Evolutionary conservation across 2,113 vertebrate species (phyloP), one percentile per base, ranked within the genome.

Genomic region (Notothenia rossii): DNA sequence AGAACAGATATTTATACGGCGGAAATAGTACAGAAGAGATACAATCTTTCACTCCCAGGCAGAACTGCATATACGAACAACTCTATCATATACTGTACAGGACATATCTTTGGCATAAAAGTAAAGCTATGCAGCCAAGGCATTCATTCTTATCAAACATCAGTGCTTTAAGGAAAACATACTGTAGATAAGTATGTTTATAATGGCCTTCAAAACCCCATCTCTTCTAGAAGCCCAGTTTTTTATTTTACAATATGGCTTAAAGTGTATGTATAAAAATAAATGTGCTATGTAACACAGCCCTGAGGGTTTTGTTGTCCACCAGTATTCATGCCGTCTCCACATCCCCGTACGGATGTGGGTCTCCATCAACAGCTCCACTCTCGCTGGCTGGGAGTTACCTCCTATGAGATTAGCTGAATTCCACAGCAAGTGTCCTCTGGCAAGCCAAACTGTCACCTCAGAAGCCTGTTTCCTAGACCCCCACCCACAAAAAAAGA

Each of bases 81-180:
- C 78, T 84, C 80, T 72, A 80, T 89, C 78, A 67, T 77, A 74
- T 77, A 81, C 69, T 75, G 45, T 74, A 85, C 50, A 84, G 60
- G 85, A 88, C 87, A 86, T 75, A 72, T 90, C 82, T 89, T 91
- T 91, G 89, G 89, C 91, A 79, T 77, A 83, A 69, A 68, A 83
- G 77, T 68, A 74, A 82, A 87, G 64, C 86, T 73, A 77, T 88
- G 85, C 86, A 91, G 85, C 87, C 83, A 86, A 85, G 76, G 79
- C 89, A 88, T 93, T 86, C 82, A 87, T 84, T 91, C 86, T 91
- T 91, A 96, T 91, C 94, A 94, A 94, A 94, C 94, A 96, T 98
- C 98, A 98, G 98, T 99, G 98, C 97, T 95, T 97, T 96, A 93
- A 96, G 92, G 94, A 96, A 96, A 96, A 96, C 95, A 97, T 95